Percentiles rank a stretch among this genome's conserved stretches.
Conservation (phyloP, 1,140 invertebrate genomes). For the Heliconius nattereri region DNA sequence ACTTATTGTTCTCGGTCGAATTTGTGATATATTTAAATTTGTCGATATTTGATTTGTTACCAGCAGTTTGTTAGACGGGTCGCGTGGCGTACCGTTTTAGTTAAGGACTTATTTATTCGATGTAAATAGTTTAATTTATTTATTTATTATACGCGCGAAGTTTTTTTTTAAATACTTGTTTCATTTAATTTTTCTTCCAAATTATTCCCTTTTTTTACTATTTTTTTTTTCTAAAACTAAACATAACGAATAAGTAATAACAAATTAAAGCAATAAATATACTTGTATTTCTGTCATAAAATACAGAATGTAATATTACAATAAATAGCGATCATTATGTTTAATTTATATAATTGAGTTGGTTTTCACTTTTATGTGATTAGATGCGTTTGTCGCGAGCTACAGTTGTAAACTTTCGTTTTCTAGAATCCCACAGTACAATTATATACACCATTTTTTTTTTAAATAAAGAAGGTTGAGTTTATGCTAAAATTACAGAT, state of each 20-base stretch:
- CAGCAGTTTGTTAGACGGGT: slow-evolving; percentile 43
- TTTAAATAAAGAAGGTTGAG: not conserved
- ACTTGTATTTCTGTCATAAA: not conserved
- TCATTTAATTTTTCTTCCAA: not conserved
- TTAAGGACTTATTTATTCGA: slow-evolving; percentile 58
- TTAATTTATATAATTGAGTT: slow-evolving; percentile 14
- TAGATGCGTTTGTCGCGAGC: slow-evolving; percentile 12
- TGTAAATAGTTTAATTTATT: slow-evolving; percentile 63
- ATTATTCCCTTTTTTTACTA: not conserved
- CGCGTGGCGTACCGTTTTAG: slow-evolving; percentile 41
- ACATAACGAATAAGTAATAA: not conserved
- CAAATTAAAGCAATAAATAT: not conserved
- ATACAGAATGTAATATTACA: slow-evolving; percentile 1
- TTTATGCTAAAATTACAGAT: not conserved
- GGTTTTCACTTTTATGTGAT: slow-evolving; percentile 26
- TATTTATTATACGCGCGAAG: slow-evolving; percentile 66
- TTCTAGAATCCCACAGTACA: slow-evolving; percentile 2
- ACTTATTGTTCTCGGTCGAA: slow-evolving; percentile 71
- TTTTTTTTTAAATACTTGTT: slow-evolving; percentile 38
- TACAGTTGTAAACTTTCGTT: slow-evolving; percentile 17
- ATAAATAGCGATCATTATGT: slow-evolving; percentile 10
- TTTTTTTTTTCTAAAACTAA: not conserved
- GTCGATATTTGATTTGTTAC: slow-evolving; percentile 36
- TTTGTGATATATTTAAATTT: slow-evolving; percentile 55
- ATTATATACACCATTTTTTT: not conserved